Conservation (phyloP, 2,113 vertebrate genomes). For the Thalassoma bifasciatum region DNA sequence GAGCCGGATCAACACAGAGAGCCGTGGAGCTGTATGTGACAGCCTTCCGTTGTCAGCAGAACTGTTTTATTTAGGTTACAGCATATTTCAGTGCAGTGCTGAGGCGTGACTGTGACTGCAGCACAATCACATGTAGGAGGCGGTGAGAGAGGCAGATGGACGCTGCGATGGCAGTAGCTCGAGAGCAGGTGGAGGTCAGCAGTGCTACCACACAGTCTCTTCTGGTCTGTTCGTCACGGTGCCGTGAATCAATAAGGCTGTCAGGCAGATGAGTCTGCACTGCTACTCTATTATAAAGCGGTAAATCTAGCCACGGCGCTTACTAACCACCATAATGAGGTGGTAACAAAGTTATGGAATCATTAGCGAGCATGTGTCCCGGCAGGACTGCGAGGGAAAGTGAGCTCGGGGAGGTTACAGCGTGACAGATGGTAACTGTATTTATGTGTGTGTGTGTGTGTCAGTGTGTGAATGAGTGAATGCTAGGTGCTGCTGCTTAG, state of each 20-base stretch:
- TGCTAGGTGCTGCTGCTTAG: conserved; percentile 30
- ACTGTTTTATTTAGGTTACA: conserved; percentile 16
- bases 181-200: conserved; percentile 70
- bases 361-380: conserved; percentile 76
- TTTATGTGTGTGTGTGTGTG: conserved; percentile 51
- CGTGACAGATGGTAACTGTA: conserved; percentile 69
- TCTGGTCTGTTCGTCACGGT: conserved; percentile 45
- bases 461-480: conserved; percentile 72
- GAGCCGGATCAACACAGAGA: conserved; percentile 30
- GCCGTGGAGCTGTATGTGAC: conserved; percentile 17
- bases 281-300: conserved; percentile 57
- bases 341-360: conserved; percentile 78
- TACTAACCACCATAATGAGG: conserved; percentile 69
- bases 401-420: conserved; percentile 62
- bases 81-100: conserved; percentile 24
- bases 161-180: conserved; percentile 43
- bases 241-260: conserved; percentile 63
- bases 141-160: conserved; percentile 65
- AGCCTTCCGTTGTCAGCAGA: conserved; percentile 26
- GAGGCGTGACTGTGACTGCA: conserved; percentile 1
- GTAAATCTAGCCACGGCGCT: conserved; percentile 50
- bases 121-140: conserved; percentile 34
- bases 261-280: conserved; percentile 48
- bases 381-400: conserved; percentile 58
- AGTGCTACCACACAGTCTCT: conserved; percentile 39